Base-by-base conservation (phyloP, 1,140 invertebrate species). In the Cyphomyrmex costatus region DNA sequence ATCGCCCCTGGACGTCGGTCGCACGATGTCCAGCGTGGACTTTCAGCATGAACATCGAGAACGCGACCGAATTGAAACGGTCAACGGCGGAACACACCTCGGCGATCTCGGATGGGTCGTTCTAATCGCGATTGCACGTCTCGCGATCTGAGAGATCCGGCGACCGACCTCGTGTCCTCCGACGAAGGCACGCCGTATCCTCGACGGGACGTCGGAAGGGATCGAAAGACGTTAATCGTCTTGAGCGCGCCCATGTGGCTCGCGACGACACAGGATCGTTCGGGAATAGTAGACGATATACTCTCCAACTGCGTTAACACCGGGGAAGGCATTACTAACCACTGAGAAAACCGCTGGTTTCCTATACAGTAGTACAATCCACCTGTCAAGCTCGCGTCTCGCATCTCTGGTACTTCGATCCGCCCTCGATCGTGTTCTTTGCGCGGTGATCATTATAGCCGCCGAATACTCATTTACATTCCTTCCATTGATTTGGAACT, bases 101-200 rank as follows among this genome's bases (percentile, higher is more conserved):
- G 86, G 92, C 8, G 94, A 94, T 78, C 68, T 94, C 51, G 87
- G 93, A 24, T 95, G 93, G 33, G 51, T 93, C 36, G 14, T 93
- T 73, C 85, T 95, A 42, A 93, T 92, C 10, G 60, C 92, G 56
- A 71, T 93, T 63, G 80, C 93, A 7, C 94, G 93, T 70, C 92
- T 91, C 74, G 87, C 90, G 8, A 92, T 95, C 73, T 95, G 89
- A 95, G 61, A 36, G 19, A 30, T 76, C 3, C 14, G 30, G 14
- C 3, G 76, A 49, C 46, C 61, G 30, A 5, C 2, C 27, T 7
- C 21, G 14, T 60, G 30, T 80, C 49, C 8, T 24, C 21, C 68
- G 42, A 70, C n/a, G 24, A 83, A 46, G 53, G 27, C 58, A 49
- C 19, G 27, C 46, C 24, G 36, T 33, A 46, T 61, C n/a, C 51